Percentiles rank a stretch among this genome's conserved stretches.
Conservation (phyloP, 2,888 invertebrate genomes). For the Hirtodrosophila confusa region DNA sequence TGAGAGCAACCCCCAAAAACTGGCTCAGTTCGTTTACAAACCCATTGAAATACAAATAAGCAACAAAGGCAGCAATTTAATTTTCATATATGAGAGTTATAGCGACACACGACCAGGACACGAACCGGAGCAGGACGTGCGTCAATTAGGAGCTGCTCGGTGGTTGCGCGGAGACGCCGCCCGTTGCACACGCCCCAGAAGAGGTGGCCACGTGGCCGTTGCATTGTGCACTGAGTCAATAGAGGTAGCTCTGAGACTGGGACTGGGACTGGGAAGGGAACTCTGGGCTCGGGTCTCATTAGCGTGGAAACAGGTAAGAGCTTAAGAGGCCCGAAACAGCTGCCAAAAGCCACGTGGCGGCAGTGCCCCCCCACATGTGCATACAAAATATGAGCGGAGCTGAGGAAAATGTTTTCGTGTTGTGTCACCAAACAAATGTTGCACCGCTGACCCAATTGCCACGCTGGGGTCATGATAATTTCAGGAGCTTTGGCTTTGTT, state of each 20-base stretch:
- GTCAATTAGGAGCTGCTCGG: conserved; percentile 66
- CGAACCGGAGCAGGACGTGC: conserved; percentile 44
- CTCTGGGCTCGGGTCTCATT: conserved; percentile 50
- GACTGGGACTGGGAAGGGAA: background rate
- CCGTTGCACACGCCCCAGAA: conserved; percentile 59
- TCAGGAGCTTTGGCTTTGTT: conserved; percentile 71
- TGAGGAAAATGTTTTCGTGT: conserved; percentile 46
- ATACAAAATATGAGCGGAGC: conserved; percentile 13
- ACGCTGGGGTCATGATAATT: conserved; percentile 73
- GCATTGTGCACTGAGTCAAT: conserved; percentile 61
- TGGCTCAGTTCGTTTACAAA: conserved; percentile 22
- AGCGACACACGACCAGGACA: conserved; percentile 62
- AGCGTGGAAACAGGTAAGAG: conserved; percentile 54
- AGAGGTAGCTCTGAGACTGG: conserved; percentile 41
- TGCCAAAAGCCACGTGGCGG: conserved; percentile 60
- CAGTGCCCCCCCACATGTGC: conserved; percentile 6
- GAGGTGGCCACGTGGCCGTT: conserved; percentile 58
- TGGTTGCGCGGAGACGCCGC: conserved; percentile 55
- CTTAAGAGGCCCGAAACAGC: conserved; percentile 5
- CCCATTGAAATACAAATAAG: conserved; percentile 14
- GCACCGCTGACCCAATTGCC: conserved; percentile 72
- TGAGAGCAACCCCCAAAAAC: conserved; percentile 11
- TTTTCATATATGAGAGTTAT: conserved; percentile 51
- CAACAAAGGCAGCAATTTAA: conserved; percentile 72
- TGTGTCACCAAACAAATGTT: conserved; percentile 74